Base-by-base conservation (phyloP, 2,888 invertebrate genomes). In the Philhelius pedissequus region DNA sequence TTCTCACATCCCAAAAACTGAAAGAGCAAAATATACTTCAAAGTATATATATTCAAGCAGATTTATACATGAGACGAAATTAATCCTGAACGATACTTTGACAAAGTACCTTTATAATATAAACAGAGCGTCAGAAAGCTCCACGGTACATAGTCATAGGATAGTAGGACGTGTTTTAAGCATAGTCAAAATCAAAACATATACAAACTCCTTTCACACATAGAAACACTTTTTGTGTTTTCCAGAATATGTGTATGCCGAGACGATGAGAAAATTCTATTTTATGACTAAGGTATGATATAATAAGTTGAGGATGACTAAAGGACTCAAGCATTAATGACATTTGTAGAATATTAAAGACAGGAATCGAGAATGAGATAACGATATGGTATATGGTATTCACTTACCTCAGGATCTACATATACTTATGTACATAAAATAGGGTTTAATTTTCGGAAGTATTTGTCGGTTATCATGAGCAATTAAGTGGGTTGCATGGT, bases 31-130 rank as follows among this genome's bases (percentile, higher is more conserved):
- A 30, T 20, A 75, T 56, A 48, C 4, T 5, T 15, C 1, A 68
- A 71, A 43, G 52, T 68, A 66, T n/a, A n/a, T n/a, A n/a, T n/a
- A n/a, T n/a, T 81, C 66, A 48, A 76, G 76, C 66, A 81, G 76
- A 76, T 81, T 81, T 76, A 81, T 81, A 71, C 81, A 81, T 81
- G 76, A 68, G 38, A 52, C 71, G 60, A 71, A 81, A 81, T 81
- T 76, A 81, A 81, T 71, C 76, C 66, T 35, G 52, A 81, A 66
- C 66, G 81, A 81, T 81, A 76, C 81, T 76, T 81, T 81, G 71
- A 76, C 58, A 81, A 76, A 76, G 76, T 81, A 68, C 56, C 81
- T 76, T 64, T 70, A 43, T 7, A 69, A 54, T 5, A 27, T 58
- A 54, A 38, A 62, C 13, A 50, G 13, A 40, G 52, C 52, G 70